Evolutionary conservation across 2,797 vertebrate species (phyloP), one percentile per base, ranked within the genome.

Genomic region (Eptatretus atami): DNA sequence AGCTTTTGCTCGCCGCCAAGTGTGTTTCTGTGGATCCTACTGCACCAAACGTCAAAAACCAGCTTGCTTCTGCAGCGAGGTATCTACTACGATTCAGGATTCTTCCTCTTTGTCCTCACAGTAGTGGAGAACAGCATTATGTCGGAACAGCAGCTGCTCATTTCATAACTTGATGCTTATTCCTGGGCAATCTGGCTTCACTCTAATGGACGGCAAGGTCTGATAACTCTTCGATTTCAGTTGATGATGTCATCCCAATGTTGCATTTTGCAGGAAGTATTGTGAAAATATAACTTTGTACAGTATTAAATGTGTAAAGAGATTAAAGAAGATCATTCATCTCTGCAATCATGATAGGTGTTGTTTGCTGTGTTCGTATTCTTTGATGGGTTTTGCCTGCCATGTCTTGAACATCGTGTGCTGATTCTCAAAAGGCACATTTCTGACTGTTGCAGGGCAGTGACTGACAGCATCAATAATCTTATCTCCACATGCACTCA

Each of bases 401-500:
- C 9, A 3, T 13, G 6, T 13, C 13, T 53, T 12, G n/a, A 54
- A 66, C 67, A 67, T 54, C 44, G 64, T 24, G 25, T n/a, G 13
- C 8, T 10, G 2, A 52, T 52, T 65, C 54, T 52, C 44, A 57
- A 11, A 11, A 44, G 19, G 3, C 63, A 52, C 3, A 63, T 14
- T 61, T 24, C 15, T 63, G 65, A 76, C 69, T 76, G 63, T 78
- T 69, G 54, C 75, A 98, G 90, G 76, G 85, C 90, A 13, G 90
- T 98, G 73, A 95, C 90, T 0, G 90, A 95, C 75, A 94, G 90
- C 68, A 95, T 98, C 76, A 98, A 98, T 72, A 88, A 95, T 72
- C 81, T 98, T 69, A 98, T 95, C 76, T 94, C 83, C 0, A 73
- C 95, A 71, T 98, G 88, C 64, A 94, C 90, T 53, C 90, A 93